Base-by-base conservation (phyloP, 1,140 invertebrate species). In the Danaus melanippus region DNA sequence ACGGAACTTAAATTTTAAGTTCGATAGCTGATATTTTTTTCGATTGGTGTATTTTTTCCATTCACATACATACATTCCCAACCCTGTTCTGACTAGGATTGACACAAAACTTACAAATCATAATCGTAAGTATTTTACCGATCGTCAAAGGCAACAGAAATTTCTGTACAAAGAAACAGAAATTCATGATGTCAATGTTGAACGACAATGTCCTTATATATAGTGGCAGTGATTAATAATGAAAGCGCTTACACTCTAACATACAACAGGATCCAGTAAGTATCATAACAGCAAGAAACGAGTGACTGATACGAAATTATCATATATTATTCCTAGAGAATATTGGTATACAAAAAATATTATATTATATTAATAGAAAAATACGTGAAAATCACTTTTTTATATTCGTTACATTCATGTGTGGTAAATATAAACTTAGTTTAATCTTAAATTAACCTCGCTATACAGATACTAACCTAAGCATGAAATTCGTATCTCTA, bases 31-130 rank as follows among this genome's bases (percentile, higher is more conserved):
- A 32, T 32, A 32, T 32, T 32, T 32, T 32, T 32, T 32, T 32
- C 21, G 21, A 32, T 32, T 32, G 21, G 21, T 32, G 21, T 32
- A 32, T 32, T 32, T 32, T 32, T 32, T 32, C 6, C 2, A 60
- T 54, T 45, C 51, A 62, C 42, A 54, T 58, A 62, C 42, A 54
- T 58, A 46, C 46, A 51, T 45, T 15, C 43, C 79, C 80, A 86
- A 84, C 80, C 83, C 79, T 81, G 79, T 77, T 60, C 64, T 86
- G 83, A 86, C 83, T 86, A 86, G 83, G 83, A 84, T 80, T 81
- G 83, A 74, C 73, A 80, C 71, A 60, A 67, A 71, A 62, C 62
- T 71, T 68, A 65, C 53, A 46, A 12, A 52, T 47, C 39, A 11
- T 42, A 46, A 17, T 12, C 15, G 40, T 47, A 47, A 46, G 46